Evolutionary conservation across 2,113 vertebrate genomes (phyloP), one percentile per base, ranked within the genome.

Genomic region (Hepsetus odoe): DNA sequence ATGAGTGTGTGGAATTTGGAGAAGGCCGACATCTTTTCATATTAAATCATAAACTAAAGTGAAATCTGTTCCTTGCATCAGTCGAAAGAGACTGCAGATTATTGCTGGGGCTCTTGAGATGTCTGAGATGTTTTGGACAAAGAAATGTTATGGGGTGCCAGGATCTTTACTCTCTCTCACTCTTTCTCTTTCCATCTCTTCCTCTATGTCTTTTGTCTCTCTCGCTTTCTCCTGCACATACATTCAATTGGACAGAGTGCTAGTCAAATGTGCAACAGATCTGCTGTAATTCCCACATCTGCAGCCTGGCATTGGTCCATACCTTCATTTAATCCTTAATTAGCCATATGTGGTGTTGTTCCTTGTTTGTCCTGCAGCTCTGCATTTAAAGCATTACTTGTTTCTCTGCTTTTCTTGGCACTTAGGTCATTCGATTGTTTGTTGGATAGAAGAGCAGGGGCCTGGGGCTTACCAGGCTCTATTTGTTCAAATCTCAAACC

Each of bases 261-360:
- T 77, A 42, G 30, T 65, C 24, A 65, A 5, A 79, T 75, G 26
- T 18, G 6, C 35, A 56, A 68, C 55, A 68, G 64, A 78, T 69
- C 26, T 11, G 35, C 58, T 69, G 40, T 44, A 24, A 46, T 76
- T 55, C 22, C 55, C 35, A 30, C 70, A 79, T 79, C 49, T 58
- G 20, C 26, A 72, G 40, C 56, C 66, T 87, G 77, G 72, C 77
- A 74, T 38, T 58, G 30, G 28, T 71, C 33, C 53, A 55, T 32
- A 32, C 28, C 66, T 73, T 82, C 71, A 80, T 80, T 82, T 75
- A 55, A 26, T 51, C 66, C 49, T 82, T 79, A 76, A 85, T 78
- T 73, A 83, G n/a, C 51, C 24, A 28, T 64, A 13, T 59, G 49
- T 58, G n/a, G 46, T 38, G 59, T 70, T 72, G 30, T 56, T 32